Evolutionary conservation across 2,113 vertebrate genomes (phyloP).

Genomic region (Nyctibius bracteatus): DNA sequence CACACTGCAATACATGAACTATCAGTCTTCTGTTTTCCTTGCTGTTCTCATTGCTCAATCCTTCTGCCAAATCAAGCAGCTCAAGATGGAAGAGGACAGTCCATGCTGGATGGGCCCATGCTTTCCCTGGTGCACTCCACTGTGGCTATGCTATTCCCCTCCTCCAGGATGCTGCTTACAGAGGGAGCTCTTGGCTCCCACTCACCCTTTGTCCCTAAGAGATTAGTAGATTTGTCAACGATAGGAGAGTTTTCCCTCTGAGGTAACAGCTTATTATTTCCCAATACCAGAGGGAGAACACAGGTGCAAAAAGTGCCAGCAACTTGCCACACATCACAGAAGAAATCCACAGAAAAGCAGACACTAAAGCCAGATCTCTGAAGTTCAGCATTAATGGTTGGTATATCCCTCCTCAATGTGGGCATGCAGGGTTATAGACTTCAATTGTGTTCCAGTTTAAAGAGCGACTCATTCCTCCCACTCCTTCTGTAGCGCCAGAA

Average conservation of each 20-base stretch:
- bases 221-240: not conserved
- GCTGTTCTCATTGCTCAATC: not conserved
- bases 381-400: not conserved
- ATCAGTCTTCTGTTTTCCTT: not conserved
- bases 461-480: not conserved
- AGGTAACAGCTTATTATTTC: not conserved
- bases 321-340: not conserved
- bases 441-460: not conserved
- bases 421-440: not conserved
- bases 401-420: not conserved
- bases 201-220: not conserved
- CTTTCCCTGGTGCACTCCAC: not conserved
- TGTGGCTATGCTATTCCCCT: not conserved
- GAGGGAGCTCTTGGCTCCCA: not conserved
- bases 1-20: not conserved
- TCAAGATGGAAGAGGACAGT: not conserved
- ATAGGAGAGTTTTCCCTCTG: not conserved
- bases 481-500: not conserved
- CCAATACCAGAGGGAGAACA: not conserved
- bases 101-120: accelerated
- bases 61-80: not conserved
- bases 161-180: not conserved
- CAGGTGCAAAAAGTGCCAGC: not conserved
- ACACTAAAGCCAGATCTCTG: not conserved
- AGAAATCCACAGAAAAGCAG: not conserved